A percentile compares a stretch with the other conserved stretches of the same genome.
Evolutionary conservation across 2,113 vertebrate species (phyloP).

Genomic region (Uria aalge): DNA sequence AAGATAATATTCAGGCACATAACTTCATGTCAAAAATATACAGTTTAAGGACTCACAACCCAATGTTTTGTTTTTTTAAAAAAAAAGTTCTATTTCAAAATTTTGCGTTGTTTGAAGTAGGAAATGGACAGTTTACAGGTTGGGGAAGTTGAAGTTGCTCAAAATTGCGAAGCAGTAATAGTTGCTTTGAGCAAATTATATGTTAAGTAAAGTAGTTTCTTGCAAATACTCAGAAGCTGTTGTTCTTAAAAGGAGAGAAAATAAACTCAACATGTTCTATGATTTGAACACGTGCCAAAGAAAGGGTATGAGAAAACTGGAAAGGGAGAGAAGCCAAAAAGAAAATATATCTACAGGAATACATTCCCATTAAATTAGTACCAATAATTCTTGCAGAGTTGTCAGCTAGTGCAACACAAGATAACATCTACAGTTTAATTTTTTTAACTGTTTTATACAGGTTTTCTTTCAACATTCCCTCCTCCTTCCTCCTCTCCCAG

Average conservation of each 20-base stretch:
- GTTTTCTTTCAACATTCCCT: neutral
- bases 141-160: neutral
- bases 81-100: neutral
- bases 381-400: conserved; percentile 32
- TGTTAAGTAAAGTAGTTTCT: neutral
- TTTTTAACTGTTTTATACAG: neutral
- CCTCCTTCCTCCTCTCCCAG: neutral
- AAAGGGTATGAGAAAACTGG: conserved; percentile 44
- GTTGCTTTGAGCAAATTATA: neutral
- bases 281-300: conserved; percentile 21
- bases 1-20: neutral
- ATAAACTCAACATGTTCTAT: neutral
- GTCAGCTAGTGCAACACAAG: neutral
- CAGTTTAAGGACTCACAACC: neutral
- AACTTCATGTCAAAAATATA: neutral
- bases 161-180: neutral
- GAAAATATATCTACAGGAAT: conserved; percentile 31
- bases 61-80: neutral
- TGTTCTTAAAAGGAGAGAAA: conserved; percentile 29
- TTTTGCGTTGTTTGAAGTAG: neutral
- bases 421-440: neutral
- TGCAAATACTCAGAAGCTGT: neutral
- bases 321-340: conserved; percentile 28
- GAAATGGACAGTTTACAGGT: neutral
- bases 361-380: conserved; percentile 46